Percentiles rank a stretch among this genome's conserved stretches.
phyloP scores from a whole-genome alignment of 30 jellyfish, hydroid and myxozoan species.

The Turritopsis dohrnii region DNA sequence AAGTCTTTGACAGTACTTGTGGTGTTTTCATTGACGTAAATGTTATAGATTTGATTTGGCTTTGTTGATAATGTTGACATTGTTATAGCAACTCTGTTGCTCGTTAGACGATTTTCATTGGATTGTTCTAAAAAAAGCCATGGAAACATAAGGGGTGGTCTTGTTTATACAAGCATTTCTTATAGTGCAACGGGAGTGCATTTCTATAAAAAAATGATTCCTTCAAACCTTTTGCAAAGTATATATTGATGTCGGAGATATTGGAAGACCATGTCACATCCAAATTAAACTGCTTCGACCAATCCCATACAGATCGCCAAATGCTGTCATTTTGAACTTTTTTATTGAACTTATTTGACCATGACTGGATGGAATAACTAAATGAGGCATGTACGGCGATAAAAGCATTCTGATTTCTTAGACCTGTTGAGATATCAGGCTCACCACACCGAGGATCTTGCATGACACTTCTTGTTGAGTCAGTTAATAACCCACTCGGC shows the following conservation, averaged over 20 bases:
- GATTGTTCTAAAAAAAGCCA: neutral
- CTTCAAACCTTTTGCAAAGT: neutral
- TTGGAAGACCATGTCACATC: neutral
- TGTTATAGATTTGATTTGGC: neutral
- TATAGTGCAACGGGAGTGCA: too few relatives aligned
- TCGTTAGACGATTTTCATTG: neutral
- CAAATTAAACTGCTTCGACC: neutral
- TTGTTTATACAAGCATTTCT: too few relatives aligned
- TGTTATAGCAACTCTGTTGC: too few relatives aligned
- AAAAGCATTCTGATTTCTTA: neutral
- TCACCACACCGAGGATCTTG: too few relatives aligned
- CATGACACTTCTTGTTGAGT: too few relatives aligned
- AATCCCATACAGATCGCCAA: neutral
- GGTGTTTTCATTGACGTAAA: neutral
- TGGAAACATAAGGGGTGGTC: too few relatives aligned
- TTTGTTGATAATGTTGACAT: neutral
- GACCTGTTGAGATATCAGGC: too few relatives aligned
- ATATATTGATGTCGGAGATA: neutral
- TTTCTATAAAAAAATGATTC: too few relatives aligned
- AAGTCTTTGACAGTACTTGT: neutral
- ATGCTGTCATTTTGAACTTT: neutral
- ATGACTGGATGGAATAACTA: neutral
- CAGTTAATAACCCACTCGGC: too few relatives aligned
- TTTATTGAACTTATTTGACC: neutral
- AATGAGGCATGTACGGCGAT: neutral